A percentile compares a stretch with the other conserved stretches of the same genome.
These are phyloP conservation scores for Blastobasis adustella DNA, from an alignment of 2,888 invertebrate species.

Conservation along the genomic window DNA sequence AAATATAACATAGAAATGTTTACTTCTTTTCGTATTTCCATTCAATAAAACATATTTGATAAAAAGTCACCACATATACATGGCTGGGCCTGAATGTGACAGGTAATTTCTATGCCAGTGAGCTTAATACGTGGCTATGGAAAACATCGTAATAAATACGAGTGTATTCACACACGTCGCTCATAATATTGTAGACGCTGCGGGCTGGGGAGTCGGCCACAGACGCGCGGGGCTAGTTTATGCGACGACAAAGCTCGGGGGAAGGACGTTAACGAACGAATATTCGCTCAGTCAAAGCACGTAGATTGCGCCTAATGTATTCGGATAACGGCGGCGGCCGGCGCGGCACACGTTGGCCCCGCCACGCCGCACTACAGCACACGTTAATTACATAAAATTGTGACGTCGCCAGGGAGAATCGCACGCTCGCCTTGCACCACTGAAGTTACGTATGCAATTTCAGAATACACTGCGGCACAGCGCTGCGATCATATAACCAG, in stretches of 20 bases:
- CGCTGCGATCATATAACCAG: constrained; percentile 15
- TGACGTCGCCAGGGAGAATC: constrained; percentile 50
- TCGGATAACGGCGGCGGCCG: constrained; percentile 42
- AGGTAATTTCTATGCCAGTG: not conserved
- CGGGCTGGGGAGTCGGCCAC: not conserved
- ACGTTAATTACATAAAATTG: constrained; percentile 62
- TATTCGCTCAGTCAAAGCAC: constrained; percentile 43
- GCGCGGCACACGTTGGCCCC: constrained; percentile 23
- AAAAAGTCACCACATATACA: too few relatives aligned
- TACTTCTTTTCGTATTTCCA: too few relatives aligned
- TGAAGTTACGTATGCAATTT: constrained; percentile 44
- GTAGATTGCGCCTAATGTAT: constrained; percentile 49
- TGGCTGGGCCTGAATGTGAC: not conserved
- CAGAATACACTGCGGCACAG: constrained; percentile 33
- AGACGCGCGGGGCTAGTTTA: constrained; percentile 14
- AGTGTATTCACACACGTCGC: too few relatives aligned
- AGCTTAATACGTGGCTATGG: not conserved
- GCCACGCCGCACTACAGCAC: constrained; percentile 16
- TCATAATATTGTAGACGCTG: too few relatives aligned
- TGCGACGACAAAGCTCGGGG: constrained; percentile 28
- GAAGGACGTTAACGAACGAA: constrained; percentile 38
- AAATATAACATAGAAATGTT: too few relatives aligned
- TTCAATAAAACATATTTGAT: too few relatives aligned
- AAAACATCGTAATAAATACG: not conserved
- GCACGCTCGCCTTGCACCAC: constrained; percentile 29